Percentiles rank a stretch among this genome's conserved stretches.
These are phyloP conservation scores for Pectinophora gossypiella DNA, from an alignment of 1,140 invertebrate species.

Conservation along the genomic window DNA sequence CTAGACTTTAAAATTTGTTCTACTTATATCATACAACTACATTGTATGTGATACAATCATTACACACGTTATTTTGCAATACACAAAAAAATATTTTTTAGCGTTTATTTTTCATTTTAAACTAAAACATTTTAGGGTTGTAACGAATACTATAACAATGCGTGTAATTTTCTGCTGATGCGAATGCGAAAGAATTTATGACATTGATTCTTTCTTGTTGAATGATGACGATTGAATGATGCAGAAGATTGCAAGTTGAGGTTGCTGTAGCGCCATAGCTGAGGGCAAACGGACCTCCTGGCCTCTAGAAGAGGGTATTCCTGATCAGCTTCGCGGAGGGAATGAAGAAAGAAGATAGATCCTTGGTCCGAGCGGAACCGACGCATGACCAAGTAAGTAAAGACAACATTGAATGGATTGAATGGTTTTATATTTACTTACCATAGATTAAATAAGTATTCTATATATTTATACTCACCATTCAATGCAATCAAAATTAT, in stretches of 20 bases:
- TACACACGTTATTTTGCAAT: no score
- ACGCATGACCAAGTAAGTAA: not conserved
- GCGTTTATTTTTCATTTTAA: no score
- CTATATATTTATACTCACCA: not conserved
- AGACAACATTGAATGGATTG: not conserved
- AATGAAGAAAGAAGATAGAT: no score
- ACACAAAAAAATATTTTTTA: no score
- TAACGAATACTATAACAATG: conserved; percentile 12
- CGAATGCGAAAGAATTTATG: not conserved
- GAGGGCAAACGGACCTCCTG: not conserved
- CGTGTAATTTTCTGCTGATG: conserved; percentile 3
- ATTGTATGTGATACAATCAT: no score
- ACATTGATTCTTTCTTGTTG: not conserved
- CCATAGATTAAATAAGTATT: no score
- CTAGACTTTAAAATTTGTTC: no score
- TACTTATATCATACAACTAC: no score
- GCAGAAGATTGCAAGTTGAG: conserved; percentile 1
- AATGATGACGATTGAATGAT: conserved; percentile 2
- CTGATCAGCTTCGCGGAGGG: not conserved
- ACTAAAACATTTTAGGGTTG: conserved; percentile 3
- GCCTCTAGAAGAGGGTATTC: not conserved
- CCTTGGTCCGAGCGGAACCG: no score
- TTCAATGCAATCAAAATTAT: not conserved
- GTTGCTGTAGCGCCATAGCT: not conserved
- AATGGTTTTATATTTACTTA: not conserved